Base-by-base conservation (phyloP, 2,888 invertebrate genomes). In the Phania funesta region DNA sequence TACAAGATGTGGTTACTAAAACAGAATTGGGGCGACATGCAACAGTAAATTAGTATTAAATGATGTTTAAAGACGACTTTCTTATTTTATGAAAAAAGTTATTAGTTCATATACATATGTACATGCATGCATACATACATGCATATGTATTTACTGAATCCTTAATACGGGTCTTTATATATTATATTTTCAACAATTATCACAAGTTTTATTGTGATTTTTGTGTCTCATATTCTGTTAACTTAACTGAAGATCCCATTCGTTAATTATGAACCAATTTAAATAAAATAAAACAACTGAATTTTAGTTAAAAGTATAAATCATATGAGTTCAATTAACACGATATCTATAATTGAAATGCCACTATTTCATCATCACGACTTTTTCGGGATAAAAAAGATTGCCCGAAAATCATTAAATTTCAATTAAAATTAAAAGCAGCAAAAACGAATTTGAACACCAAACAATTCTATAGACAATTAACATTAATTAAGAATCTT, bases 321-420 rank as follows among this genome's bases (percentile, higher is more conserved):
- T 85, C 87, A 85, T 86, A 87, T 87, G 86, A 86, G 87, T 87
- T 86, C 77, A 84, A 86, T 87, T 87, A 86, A 79, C 86, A 74
- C 65, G 50, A 29, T 54, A 71, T 68, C 79, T 84, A 84, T 88
- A 88, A 88, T 89, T 88, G 86, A 87, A 86, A 71, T 24, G 35
- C 26, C 58, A 75, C 60, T 13, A 41, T 65, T 64, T 65, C 48
- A 24, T 32, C 44, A 56, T 44, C 48, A 60, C 44, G 67, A 46
- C 7, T 64, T 6, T 18, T 48, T 24, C 0, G 2, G 6, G n/a
- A 4, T 5, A 35, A 29, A 48, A 35, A 38, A 6, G 13, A 29
- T 29, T 29, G 5, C 29, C 29, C 29, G 11, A 44, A 44, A 65
- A 35, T 22, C n/a, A 16, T 8, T 16, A 13, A 41, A 32, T 46